These are phyloP conservation scores for Adrianichthys oophorus DNA, from an alignment of 2,797 vertebrate species.

Conservation along the genomic window DNA sequence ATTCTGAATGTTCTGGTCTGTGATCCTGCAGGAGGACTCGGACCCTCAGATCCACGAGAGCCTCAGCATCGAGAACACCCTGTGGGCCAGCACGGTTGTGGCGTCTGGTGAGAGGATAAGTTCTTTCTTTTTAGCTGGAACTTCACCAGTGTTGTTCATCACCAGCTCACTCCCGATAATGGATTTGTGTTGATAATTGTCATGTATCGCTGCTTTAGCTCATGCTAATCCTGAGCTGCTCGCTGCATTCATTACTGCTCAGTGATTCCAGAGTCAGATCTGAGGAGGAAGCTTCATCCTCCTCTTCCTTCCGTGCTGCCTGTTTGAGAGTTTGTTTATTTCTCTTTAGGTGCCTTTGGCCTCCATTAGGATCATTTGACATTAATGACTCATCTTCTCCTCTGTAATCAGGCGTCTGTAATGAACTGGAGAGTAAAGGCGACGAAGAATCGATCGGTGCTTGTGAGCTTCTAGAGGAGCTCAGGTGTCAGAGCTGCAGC, in stretches of 20 bases:
- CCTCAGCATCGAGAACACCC: constrained; percentile 92
- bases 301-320: constrained; percentile 27
- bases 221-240: constrained; percentile 34
- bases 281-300: constrained; percentile 45
- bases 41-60: constrained; percentile 93
- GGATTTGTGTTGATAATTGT: too few species aligned
- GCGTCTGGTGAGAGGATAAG: constrained; percentile 85
- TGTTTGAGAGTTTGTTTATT: constrained; percentile 58
- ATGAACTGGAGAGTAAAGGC: constrained; percentile 79
- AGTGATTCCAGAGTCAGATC: constrained; percentile 45
- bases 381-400: constrained; percentile 73
- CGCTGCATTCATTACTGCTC: constrained; percentile 52
- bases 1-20: neutral
- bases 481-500: constrained; percentile 9
- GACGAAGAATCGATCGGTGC: constrained; percentile 72
- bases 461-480: constrained; percentile 65
- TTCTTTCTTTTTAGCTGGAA: too few species aligned
- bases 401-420: constrained; percentile 73
- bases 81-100: constrained; percentile 97
- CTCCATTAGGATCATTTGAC: constrained; percentile 71
- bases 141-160: too few species aligned
- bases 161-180: too few species aligned
- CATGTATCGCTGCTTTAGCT: too few species aligned
- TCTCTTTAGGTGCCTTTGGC: constrained; percentile 57
- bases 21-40: constrained; percentile 83